Percentiles rank a stretch among this genome's conserved stretches.
Conservation (phyloP, 1,140 invertebrate genomes). For the Diorhabda elongata region DNA sequence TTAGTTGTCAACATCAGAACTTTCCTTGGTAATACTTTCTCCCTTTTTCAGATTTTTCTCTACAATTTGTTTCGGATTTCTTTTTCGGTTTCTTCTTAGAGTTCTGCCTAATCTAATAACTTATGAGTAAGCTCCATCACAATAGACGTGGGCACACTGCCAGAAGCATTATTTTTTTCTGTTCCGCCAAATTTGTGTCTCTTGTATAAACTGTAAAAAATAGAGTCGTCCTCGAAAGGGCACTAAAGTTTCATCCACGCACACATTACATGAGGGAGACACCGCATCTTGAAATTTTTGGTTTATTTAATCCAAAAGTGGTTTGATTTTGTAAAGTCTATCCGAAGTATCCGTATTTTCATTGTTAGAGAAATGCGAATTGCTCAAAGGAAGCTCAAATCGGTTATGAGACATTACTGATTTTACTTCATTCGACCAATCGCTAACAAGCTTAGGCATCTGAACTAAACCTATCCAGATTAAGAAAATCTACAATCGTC, state of each 20-base stretch:
- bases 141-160: neutral
- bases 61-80: neutral
- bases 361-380: slow-evolving; percentile 38
- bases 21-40: neutral
- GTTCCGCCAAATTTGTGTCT: neutral
- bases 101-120: neutral
- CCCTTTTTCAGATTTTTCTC: neutral
- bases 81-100: too few species aligned
- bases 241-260: slow-evolving; percentile 47
- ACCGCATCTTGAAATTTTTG: slow-evolving; percentile 40
- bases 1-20: neutral
- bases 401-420: slow-evolving; percentile 38
- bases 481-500: neutral
- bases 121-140: too few species aligned
- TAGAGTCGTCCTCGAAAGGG: slow-evolving; percentile 44
- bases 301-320: slow-evolving; percentile 33
- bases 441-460: neutral
- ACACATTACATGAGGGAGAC: slow-evolving; percentile 38
- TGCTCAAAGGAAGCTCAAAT: slow-evolving; percentile 42
- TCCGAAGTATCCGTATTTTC: slow-evolving; percentile 16
- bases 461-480: slow-evolving; percentile 3
- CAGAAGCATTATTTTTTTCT: neutral
- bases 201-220: too few species aligned
- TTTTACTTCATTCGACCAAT: neutral
- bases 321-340: slow-evolving; percentile 41